Evolutionary conservation across 2,113 vertebrate genomes (phyloP).

Genomic region (Oncorhynchus tshawytscha): DNA sequence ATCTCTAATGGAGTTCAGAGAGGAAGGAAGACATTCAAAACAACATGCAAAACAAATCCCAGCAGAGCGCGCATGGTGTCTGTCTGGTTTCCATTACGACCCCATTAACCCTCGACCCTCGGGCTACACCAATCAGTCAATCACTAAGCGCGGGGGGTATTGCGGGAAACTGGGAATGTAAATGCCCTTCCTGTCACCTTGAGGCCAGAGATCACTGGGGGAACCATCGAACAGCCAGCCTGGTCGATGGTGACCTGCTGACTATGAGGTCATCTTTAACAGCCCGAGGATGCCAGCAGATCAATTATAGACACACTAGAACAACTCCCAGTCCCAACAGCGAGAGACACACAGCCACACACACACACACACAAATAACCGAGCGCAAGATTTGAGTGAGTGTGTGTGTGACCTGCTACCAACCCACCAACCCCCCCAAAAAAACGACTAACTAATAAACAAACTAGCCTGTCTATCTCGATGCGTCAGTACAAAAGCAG

Average conservation of each 20-base stretch:
- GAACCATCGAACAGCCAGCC: constrained; percentile 24
- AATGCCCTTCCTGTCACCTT: constrained; percentile 44
- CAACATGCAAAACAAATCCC: too few species aligned
- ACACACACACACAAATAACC: background rate
- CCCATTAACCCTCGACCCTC: background rate
- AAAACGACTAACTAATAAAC: too few species aligned
- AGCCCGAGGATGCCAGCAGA: too few species aligned
- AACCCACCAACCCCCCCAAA: too few species aligned
- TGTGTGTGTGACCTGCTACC: too few species aligned
- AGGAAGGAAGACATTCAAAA: too few species aligned
- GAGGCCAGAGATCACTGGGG: constrained; percentile 30
- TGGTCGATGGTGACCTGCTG: background rate
- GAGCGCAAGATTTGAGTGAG: too few species aligned
- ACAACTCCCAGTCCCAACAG: too few species aligned
- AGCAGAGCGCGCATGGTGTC: background rate
- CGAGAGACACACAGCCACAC: background rate
- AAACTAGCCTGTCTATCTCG: background rate
- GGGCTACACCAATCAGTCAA: constrained; percentile 27
- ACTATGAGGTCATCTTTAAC: too few species aligned
- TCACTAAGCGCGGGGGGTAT: constrained; percentile 19
- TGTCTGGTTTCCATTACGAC: background rate
- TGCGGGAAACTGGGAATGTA: constrained; percentile 21
- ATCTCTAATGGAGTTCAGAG: too few species aligned
- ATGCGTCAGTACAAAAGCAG: constrained; percentile 19
- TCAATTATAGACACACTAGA: too few species aligned